Conservation (phyloP, 1,140 invertebrate species). For the Drosophila setifemur region DNA sequence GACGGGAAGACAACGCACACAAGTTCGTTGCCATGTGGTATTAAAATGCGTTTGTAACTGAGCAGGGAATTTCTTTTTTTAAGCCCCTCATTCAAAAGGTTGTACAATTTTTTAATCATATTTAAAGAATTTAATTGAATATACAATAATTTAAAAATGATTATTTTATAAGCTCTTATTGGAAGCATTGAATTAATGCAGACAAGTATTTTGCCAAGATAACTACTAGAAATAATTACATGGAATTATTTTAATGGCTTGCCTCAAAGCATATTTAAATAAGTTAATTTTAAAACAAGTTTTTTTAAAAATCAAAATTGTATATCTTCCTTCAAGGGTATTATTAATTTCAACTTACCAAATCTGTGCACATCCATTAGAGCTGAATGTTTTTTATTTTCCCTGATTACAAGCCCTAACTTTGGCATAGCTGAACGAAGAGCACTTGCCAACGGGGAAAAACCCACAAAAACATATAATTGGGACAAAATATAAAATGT, state of each 20-base stretch:
- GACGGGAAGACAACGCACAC: conserved; percentile 16
- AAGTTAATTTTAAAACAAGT: too few species aligned
- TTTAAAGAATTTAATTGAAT: too few species aligned
- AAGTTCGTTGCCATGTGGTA: not conserved
- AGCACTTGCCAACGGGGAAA: conserved; percentile 8
- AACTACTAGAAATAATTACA: too few species aligned
- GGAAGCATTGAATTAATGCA: too few species aligned
- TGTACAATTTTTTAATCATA: too few species aligned
- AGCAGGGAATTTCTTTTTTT: too few species aligned
- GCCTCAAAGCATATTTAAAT: too few species aligned
- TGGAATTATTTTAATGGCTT: too few species aligned
- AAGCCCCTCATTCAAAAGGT: too few species aligned
- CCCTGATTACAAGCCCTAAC: conserved; percentile 26
- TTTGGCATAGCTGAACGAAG: conserved; percentile 17
- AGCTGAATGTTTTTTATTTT: conserved; percentile 7
- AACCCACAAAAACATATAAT: not conserved
- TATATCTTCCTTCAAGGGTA: not conserved
- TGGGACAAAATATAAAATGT: not conserved
- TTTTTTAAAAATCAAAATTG: not conserved
- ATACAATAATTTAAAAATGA: not conserved
- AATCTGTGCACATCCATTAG: conserved; percentile 5
- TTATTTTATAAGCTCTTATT: not conserved
- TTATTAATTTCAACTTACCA: not conserved
- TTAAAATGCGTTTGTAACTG: not conserved
- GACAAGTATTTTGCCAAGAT: too few species aligned